Conservation (phyloP, 2,113 vertebrate genomes). For the Salvator merianae region DNA sequence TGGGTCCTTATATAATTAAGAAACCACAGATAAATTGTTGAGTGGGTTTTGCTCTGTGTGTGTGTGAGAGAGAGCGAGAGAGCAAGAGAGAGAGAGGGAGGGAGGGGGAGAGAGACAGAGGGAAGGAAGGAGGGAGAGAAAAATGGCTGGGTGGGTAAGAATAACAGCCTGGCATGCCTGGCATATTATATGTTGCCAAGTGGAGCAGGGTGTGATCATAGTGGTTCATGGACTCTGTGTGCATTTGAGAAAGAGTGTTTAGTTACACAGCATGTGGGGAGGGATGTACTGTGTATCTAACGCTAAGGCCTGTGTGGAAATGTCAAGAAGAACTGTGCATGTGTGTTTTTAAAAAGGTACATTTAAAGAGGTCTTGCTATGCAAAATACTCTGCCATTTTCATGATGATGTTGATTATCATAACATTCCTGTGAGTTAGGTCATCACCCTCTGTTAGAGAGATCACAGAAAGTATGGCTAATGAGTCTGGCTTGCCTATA, state of each 20-base stretch:
- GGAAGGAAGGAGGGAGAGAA: too few relatives aligned
- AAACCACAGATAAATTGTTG: background rate
- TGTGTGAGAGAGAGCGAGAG: too few relatives aligned
- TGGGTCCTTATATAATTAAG: background rate
- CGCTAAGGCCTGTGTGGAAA: background rate
- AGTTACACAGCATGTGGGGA: slow-evolving; percentile 7
- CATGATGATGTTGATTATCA: background rate
- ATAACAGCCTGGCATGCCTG: background rate
- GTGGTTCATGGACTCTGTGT: background rate
- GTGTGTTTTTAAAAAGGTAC: background rate
- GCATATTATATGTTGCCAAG: background rate
- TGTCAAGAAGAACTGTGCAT: background rate
- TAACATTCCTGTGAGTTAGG: background rate
- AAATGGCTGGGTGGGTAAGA: too few relatives aligned
- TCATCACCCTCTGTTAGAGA: background rate
- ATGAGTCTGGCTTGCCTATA: background rate
- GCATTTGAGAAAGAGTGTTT: background rate
- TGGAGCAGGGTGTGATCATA: background rate
- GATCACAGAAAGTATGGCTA: background rate
- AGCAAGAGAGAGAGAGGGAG: too few relatives aligned
- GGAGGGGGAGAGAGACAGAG: too few relatives aligned
- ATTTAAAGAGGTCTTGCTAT: background rate
- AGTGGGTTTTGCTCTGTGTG: background rate
- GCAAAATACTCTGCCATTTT: background rate
- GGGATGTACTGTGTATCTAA: background rate